Evolutionary conservation across 2,113 vertebrate genomes (phyloP).

Genomic region (Tylochromis polylepis): DNA sequence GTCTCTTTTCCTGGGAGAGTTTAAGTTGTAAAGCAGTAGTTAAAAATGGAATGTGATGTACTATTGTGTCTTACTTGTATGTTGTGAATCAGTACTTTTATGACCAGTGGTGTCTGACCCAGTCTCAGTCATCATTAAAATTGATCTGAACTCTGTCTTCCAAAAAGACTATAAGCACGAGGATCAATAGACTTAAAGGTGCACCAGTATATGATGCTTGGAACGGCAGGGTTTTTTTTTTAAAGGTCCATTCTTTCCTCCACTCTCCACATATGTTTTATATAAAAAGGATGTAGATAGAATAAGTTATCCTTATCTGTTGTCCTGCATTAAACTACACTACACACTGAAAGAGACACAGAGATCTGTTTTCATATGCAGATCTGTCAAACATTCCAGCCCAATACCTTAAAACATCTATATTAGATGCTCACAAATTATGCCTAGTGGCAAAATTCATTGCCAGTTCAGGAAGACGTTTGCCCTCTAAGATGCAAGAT

Average conservation of each 20-base stretch:
- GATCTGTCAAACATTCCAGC: neutral
- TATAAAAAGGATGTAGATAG: neutral
- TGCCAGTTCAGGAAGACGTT: neutral
- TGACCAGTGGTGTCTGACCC: neutral
- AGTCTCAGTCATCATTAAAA: conserved; percentile 7
- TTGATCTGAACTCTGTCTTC: neutral
- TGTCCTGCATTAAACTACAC: neutral
- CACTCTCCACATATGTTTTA: neutral
- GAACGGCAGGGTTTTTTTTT: neutral
- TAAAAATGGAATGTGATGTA: neutral
- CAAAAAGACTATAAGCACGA: neutral
- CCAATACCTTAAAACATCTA: neutral
- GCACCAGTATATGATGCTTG: neutral
- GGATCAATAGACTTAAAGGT: neutral
- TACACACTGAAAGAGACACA: neutral
- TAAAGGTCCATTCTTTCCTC: neutral
- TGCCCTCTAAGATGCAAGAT: neutral
- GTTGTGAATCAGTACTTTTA: neutral
- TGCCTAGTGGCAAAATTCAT: neutral
- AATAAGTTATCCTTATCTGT: neutral
- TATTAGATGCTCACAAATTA: neutral
- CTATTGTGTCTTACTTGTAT: neutral
- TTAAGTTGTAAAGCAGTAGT: neutral
- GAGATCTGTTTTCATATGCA: neutral
- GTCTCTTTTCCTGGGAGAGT: neutral